Conservation (phyloP, 2,797 vertebrate genomes). For the Bucorvus abyssinicus region DNA sequence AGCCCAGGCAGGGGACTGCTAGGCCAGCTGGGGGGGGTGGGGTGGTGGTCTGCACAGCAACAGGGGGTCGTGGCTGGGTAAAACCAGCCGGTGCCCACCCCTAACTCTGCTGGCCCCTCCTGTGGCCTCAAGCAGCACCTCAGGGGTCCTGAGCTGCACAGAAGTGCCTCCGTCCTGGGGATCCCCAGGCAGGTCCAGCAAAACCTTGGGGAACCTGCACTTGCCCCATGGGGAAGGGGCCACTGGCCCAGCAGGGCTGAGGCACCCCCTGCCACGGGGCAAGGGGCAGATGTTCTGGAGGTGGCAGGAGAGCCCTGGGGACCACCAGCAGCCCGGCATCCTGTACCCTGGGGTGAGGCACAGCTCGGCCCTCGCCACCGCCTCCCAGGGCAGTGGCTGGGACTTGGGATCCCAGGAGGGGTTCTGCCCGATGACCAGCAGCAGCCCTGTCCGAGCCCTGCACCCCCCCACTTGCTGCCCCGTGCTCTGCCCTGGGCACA, state of each 20-base stretch:
- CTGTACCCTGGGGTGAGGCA: too few relatives aligned
- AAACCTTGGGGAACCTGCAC: background rate
- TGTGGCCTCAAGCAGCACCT: background rate
- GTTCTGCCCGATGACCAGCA: background rate
- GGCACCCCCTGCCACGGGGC: accelerated
- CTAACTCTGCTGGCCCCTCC: too few relatives aligned
- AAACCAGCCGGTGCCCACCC: too few relatives aligned
- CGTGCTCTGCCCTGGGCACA: background rate
- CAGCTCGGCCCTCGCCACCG: accelerated
- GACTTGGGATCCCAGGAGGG: too few relatives aligned
- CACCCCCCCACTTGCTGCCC: too few relatives aligned
- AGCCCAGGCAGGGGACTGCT: background rate
- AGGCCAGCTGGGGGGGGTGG: accelerated
- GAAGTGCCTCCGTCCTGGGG: too few relatives aligned
- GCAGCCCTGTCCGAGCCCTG: background rate
- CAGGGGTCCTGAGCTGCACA: background rate
- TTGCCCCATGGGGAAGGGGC: background rate
- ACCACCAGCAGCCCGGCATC: too few relatives aligned
- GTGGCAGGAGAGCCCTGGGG: too few relatives aligned
- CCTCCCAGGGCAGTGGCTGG: background rate
- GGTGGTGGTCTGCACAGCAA: background rate
- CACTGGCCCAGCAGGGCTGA: accelerated
- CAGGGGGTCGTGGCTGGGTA: too few relatives aligned
- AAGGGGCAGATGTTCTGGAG: too few relatives aligned
- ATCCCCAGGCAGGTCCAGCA: background rate